Evolutionary conservation across 1,140 invertebrate species (phyloP).

Genomic region (Pararge aegeria): DNA sequence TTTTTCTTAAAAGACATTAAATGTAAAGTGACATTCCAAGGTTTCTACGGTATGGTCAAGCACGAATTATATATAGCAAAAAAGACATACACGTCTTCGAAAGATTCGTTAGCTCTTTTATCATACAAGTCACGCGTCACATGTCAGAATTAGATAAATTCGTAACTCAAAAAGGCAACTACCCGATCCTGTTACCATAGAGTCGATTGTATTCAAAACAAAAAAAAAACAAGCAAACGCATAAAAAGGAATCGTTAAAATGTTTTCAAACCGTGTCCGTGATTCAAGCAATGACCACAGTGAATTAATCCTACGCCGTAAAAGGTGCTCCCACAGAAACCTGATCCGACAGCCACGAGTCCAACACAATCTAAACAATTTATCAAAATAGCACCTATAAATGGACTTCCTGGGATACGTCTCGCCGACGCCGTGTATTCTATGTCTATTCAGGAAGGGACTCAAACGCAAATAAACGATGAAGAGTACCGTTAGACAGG

Average conservation of each 20-base stretch:
- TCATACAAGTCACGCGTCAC: slow-evolving; percentile 14
- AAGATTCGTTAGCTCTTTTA: slow-evolving; percentile 11
- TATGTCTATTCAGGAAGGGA: slow-evolving; percentile 21
- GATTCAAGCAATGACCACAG: slow-evolving; percentile 51
- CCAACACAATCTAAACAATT: slow-evolving; percentile 68
- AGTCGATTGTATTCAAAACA: slow-evolving; percentile 27
- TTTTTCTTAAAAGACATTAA: too few relatives aligned
- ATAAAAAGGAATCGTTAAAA: slow-evolving; percentile 28
- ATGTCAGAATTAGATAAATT: slow-evolving; percentile 15
- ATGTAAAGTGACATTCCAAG: neutral
- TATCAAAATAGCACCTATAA: slow-evolving; percentile 69
- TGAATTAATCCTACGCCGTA: slow-evolving; percentile 68
- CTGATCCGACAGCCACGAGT: slow-evolving; percentile 59
- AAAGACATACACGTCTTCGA: neutral
- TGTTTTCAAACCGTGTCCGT: slow-evolving; percentile 38
- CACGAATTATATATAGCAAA: neutral
- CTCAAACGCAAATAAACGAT: slow-evolving; percentile 11
- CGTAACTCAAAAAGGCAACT: slow-evolving; percentile 19
- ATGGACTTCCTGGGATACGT: slow-evolving; percentile 66
- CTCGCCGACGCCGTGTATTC: slow-evolving; percentile 18
- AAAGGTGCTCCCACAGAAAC: slow-evolving; percentile 63
- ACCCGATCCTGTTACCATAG: slow-evolving; percentile 16
- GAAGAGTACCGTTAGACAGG: neutral
- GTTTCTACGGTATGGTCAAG: neutral
- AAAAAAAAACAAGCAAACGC: slow-evolving; percentile 20